phyloP scores from a whole-genome alignment of 1,140 invertebrate species.

The Epicauta chinensis region DNA sequence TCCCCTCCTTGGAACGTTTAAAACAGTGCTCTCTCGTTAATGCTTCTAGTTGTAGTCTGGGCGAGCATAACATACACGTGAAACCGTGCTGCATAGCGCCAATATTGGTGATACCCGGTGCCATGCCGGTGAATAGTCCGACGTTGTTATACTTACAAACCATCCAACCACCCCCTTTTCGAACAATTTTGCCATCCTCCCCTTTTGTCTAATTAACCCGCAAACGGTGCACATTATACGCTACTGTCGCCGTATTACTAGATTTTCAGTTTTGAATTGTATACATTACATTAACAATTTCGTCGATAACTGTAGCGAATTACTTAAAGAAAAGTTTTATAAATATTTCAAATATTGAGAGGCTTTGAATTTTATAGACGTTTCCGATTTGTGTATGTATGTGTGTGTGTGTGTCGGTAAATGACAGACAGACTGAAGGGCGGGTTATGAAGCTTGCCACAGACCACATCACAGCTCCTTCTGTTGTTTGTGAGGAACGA shows the following conservation, averaged over 20 bases:
- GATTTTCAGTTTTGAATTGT: too few relatives aligned
- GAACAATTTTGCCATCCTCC: conserved; percentile 2
- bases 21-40: conserved; percentile 19
- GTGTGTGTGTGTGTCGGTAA: conserved; percentile 5
- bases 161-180: conserved; percentile 15
- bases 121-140: conserved; percentile 27
- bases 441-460: conserved; percentile 35
- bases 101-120: conserved; percentile 41
- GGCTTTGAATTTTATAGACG: too few relatives aligned
- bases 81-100: conserved; percentile 34
- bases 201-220: conserved; percentile 39
- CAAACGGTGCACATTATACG: conserved; percentile 38
- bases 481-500: conserved; percentile 32
- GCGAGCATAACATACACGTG: conserved; percentile 23
- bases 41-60: neutral
- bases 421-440: conserved; percentile 33
- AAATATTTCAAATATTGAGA: too few relatives aligned
- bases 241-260: conserved; percentile 22
- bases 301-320: too few relatives aligned
- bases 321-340: too few relatives aligned
- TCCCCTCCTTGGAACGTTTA: conserved; percentile 13
- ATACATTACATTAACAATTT: too few relatives aligned
- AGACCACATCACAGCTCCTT: conserved; percentile 40
- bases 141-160: too few relatives aligned
- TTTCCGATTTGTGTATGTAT: too few relatives aligned